These are phyloP conservation scores for Luscinia luscinia DNA, from an alignment of 2,797 vertebrate species.

Conservation along the genomic window DNA sequence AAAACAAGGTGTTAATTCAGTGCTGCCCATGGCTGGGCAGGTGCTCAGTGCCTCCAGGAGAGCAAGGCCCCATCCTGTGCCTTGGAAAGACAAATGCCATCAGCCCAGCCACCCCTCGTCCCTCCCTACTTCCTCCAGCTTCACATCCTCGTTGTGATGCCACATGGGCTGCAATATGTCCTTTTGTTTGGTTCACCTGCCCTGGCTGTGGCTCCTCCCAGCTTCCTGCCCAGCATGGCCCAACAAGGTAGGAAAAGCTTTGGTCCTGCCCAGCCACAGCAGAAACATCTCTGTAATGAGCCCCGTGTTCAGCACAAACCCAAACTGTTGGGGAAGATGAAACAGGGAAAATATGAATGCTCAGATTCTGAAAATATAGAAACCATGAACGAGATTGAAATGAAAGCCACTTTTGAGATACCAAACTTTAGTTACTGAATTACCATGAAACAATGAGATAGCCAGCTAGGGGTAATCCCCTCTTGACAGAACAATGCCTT, in stretches of 20 bases:
- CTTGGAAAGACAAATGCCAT: neutral
- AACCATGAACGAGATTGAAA: too few relatives aligned
- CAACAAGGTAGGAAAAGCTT: neutral
- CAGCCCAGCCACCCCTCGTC: accelerated
- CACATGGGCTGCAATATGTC: neutral
- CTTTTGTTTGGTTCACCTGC: neutral
- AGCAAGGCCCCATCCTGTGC: accelerated
- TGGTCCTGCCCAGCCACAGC: neutral
- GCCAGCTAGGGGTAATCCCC: too few relatives aligned
- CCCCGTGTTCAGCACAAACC: neutral
- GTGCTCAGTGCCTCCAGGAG: neutral
- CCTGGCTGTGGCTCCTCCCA: neutral
- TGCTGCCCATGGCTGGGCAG: neutral
- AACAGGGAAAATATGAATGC: too few relatives aligned
- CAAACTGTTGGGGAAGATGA: neutral
- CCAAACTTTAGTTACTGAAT: too few relatives aligned
- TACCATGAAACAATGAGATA: too few relatives aligned
- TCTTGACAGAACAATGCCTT: too few relatives aligned
- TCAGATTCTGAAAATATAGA: too few relatives aligned
- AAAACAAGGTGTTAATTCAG: neutral
- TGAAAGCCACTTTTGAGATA: too few relatives aligned
- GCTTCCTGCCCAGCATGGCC: neutral
- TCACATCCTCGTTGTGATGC: neutral
- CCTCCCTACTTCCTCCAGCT: neutral
- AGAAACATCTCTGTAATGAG: neutral